phyloP scores from a whole-genome alignment of 2,113 vertebrate species.

The Cricetomys ansorgei region DNA sequence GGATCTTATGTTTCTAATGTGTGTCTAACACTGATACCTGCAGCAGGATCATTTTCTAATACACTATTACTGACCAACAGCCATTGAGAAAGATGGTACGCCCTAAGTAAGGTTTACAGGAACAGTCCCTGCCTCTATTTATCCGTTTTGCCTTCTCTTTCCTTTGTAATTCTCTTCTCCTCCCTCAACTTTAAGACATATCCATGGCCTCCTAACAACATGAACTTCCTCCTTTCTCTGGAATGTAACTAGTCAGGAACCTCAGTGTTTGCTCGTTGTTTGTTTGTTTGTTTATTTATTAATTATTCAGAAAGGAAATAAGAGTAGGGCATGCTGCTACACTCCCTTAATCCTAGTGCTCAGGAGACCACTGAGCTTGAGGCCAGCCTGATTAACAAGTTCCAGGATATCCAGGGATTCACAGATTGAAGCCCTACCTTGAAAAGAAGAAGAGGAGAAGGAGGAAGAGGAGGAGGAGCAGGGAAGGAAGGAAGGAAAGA shows the following conservation, averaged over 20 bases:
- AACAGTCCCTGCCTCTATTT: neutral
- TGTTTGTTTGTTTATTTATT: no score
- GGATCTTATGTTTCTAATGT: neutral
- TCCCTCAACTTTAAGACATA: conserved; percentile 12
- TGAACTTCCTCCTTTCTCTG: conserved; percentile 44
- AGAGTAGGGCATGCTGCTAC: neutral
- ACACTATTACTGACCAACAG: neutral
- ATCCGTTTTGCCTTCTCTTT: conserved; percentile 2
- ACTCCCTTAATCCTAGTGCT: neutral
- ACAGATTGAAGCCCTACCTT: no score
- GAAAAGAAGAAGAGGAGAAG: no score
- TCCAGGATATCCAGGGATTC: no score
- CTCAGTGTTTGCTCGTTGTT: neutral
- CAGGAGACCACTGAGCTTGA: neutral
- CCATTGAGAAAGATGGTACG: neutral
- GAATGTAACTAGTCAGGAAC: conserved; percentile 63
- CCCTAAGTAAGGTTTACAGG: neutral
- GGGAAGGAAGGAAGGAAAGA: neutral
- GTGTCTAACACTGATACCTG: neutral
- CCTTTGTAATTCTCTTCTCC: conserved; percentile 11
- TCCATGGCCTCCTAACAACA: neutral
- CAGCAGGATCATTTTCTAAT: neutral
- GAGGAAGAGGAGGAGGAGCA: no score
- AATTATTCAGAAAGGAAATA: conserved; percentile 12
- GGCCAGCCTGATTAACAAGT: neutral